Conservation (phyloP, 64 coral and sea anemone genomes). For the Porites australiensis region DNA sequence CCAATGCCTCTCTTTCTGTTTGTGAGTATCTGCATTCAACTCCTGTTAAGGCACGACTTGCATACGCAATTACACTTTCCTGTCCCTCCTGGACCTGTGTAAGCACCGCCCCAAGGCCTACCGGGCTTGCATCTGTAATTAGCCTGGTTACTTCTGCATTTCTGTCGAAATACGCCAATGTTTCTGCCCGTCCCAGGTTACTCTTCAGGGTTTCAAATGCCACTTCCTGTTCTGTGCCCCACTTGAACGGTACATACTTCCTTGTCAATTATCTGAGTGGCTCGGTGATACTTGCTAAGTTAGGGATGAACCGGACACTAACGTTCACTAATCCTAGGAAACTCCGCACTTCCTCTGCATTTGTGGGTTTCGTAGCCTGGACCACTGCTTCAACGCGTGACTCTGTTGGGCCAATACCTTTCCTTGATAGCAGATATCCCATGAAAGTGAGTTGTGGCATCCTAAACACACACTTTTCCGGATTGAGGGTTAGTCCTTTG, state of each 20-base stretch:
- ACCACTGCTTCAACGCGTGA: constrained; percentile 36
- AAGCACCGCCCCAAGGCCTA: constrained; percentile 39
- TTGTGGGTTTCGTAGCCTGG: constrained; percentile 31
- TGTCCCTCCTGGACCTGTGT: constrained; percentile 27
- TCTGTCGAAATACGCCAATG: constrained; percentile 53
- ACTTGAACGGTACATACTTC: constrained; percentile 10
- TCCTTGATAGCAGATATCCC: constrained; percentile 47
- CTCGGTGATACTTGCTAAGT: neutral
- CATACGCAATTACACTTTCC: constrained; percentile 15
- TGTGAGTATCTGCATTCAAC: constrained; percentile 53
- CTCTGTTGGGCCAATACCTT: constrained; percentile 46
- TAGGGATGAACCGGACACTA: constrained; percentile 26
- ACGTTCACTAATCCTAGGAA: constrained; percentile 63
- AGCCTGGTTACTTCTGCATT: constrained; percentile 60
- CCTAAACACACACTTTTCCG: constrained; percentile 17
- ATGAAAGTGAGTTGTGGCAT: constrained; percentile 49
- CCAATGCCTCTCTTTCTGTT: constrained; percentile 45
- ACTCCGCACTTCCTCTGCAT: constrained; percentile 20
- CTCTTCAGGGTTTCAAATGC: constrained; percentile 52
- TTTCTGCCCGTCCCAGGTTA: constrained; percentile 16
- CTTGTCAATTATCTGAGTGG: constrained; percentile 20
- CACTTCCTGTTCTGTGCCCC: constrained; percentile 31
- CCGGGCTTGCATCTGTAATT: constrained; percentile 59
- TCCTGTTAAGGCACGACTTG: constrained; percentile 40
- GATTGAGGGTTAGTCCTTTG: constrained; percentile 8